Evolutionary conservation across 1,140 invertebrate species (phyloP).

Genomic region (Euwallacea similis): DNA sequence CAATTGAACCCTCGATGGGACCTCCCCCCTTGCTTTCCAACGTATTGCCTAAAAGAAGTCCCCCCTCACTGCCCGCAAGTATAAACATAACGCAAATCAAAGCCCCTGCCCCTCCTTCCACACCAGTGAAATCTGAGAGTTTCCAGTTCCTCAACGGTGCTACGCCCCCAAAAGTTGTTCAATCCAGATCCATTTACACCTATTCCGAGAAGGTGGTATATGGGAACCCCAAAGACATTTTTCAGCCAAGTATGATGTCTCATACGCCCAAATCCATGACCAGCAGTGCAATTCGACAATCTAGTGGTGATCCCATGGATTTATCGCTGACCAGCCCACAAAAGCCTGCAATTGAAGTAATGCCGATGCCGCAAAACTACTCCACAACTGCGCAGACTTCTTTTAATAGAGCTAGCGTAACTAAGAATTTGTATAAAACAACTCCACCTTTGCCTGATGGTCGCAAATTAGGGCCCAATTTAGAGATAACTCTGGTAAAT

Average conservation of each 20-base stretch:
- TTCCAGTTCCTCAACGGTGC: slow-evolving; percentile 38
- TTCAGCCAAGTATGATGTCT: slow-evolving; percentile 51
- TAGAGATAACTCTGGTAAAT: slow-evolving; percentile 64
- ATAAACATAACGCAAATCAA: slow-evolving; percentile 36
- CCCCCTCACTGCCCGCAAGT: slow-evolving; percentile 19
- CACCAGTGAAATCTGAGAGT: slow-evolving; percentile 27
- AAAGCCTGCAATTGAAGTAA: slow-evolving; percentile 57
- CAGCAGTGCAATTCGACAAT: slow-evolving; percentile 47
- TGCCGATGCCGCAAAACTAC: slow-evolving; percentile 51
- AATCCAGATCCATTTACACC: slow-evolving; percentile 66
- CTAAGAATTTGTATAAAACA: slow-evolving; percentile 44
- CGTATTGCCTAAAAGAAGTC: slow-evolving; percentile 31
- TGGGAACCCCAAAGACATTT: slow-evolving; percentile 70
- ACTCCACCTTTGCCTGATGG: slow-evolving; percentile 45
- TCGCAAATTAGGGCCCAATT: slow-evolving; percentile 57
- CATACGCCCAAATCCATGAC: slow-evolving; percentile 52
- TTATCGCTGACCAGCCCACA: slow-evolving; percentile 55
- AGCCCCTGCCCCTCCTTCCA: slow-evolving; percentile 18
- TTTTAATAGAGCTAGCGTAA: slow-evolving; percentile 40
- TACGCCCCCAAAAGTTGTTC: slow-evolving; percentile 63
- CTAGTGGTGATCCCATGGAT: slow-evolving; percentile 57
- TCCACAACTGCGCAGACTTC: slow-evolving; percentile 16
- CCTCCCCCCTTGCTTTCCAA: slow-evolving; percentile 47
- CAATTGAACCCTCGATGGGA: slow-evolving; percentile 50
- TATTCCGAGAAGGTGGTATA: slow-evolving; percentile 66